These are phyloP conservation scores for Atethmia centrago DNA, from an alignment of 2,888 invertebrate genomes.

Conservation along the genomic window DNA sequence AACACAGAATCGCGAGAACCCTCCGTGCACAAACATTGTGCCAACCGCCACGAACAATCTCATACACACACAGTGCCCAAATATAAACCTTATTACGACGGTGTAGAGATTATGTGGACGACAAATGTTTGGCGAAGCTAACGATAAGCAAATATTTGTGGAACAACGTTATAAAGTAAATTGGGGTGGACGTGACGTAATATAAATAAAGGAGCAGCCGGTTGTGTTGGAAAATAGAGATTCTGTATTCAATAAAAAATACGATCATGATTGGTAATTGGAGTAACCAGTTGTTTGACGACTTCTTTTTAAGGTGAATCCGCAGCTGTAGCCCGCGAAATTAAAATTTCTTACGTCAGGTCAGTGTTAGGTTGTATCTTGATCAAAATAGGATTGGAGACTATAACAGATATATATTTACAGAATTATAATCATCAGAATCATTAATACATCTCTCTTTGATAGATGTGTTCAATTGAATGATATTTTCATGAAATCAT, in stretches of 20 bases:
- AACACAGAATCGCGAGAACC: conserved; percentile 47
- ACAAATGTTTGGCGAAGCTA: conserved; percentile 67
- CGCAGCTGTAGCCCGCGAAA: no score
- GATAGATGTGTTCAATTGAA: no score
- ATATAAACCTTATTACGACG: conserved; percentile 41
- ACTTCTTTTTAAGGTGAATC: neutral
- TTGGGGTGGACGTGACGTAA: conserved; percentile 72
- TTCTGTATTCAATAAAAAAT: neutral
- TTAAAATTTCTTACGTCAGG: no score
- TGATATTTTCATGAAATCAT: no score
- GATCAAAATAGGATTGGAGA: no score
- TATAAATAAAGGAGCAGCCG: conserved; percentile 67
- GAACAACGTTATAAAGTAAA: conserved; percentile 79
- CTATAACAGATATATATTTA: no score
- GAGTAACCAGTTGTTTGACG: neutral
- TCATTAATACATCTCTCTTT: no score
- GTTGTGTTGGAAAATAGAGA: conserved; percentile 10
- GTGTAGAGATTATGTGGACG: conserved; percentile 41
- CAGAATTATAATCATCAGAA: no score
- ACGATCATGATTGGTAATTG: conserved; percentile 2
- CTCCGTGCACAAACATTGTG: conserved; percentile 52
- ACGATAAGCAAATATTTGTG: conserved; percentile 84
- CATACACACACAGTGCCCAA: conserved; percentile 12
- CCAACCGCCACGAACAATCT: conserved; percentile 32
- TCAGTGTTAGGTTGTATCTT: no score